These are phyloP conservation scores for Oceanodroma tethys DNA, from an alignment of 2,113 vertebrate species.

Conservation along the genomic window DNA sequence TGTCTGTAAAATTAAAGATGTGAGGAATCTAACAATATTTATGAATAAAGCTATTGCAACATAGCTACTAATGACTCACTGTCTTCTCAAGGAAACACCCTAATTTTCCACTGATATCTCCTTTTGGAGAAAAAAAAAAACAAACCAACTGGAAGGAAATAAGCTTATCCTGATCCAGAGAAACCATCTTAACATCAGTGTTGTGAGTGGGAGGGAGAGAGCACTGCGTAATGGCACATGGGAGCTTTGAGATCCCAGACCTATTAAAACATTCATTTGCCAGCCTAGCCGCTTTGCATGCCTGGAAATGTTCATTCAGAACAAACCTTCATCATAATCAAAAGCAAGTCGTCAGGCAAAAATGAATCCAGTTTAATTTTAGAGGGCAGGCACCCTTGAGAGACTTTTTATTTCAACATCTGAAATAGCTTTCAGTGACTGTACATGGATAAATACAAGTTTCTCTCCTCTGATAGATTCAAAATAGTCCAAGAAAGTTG, in stretches of 20 bases:
- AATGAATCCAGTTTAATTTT: not conserved
- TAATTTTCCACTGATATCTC: not conserved
- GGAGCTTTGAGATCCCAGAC: not conserved
- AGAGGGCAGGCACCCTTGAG: not conserved
- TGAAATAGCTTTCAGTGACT: not conserved
- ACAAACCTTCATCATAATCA: not conserved
- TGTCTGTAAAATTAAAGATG: not conserved
- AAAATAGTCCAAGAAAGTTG: not conserved
- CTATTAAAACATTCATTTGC: not conserved
- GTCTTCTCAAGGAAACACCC: conserved; percentile 30
- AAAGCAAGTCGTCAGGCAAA: not conserved
- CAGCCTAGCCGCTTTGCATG: not conserved
- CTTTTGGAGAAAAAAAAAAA: not conserved
- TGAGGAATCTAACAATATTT: not conserved
- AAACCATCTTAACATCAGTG: not conserved
- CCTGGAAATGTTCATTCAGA: conserved; percentile 23
- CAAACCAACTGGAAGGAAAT: not conserved
- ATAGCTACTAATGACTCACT: not conserved
- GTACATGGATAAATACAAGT: not conserved
- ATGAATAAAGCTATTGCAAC: not conserved
- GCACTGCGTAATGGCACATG: not conserved
- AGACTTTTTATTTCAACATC: not conserved
- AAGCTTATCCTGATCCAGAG: not conserved
- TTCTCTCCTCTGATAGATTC: not conserved
- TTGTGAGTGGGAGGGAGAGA: not conserved